Evolutionary conservation across 2,888 invertebrate genomes (phyloP), one percentile per base, ranked within the genome.

Genomic region (Seira sanloemensis): DNA sequence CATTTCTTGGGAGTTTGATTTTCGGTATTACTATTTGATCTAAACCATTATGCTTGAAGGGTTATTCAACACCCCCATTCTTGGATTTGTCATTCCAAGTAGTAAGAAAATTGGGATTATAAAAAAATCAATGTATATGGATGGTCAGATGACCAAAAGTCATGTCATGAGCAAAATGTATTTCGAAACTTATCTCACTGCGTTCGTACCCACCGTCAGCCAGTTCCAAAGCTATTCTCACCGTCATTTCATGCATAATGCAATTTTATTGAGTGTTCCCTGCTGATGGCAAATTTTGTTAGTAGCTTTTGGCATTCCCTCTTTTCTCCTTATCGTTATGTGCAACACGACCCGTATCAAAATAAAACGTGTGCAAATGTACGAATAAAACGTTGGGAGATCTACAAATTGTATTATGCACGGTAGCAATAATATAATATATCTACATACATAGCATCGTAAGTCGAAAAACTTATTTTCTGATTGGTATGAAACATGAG

Each of bases 221-320:
- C 46, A 71, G 65, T 23, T 18, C 27, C 46, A 46, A 71, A 71
- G 12, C 71, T 19, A 50, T 71, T 71, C 50, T n/a, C 50, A 71
- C 23, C 4, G 2, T 46, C 24, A 23, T 50, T 9, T 19, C 12
- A 50, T 71, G 50, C 50, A 71, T 71, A 27, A 71, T 71, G 71
- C 46, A 71, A 71, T 21, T 50, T 71, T 71, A 46, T 71, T 71
- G 71, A 71, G 50, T 24, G 50, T 27, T 68, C 25, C 2, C 23
- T 54, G 23, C 2, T 19, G 24, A 19, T 54, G 23, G 21, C 21
- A 73, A 67, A 2, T 25, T 23, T 21, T 25, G 25, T n/a, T 67
- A 67, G 5, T n/a, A 1, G 19, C 21, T 21, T 23, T 23, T 23
- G n/a, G n/a, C n/a, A n/a, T n/a, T n/a, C n/a, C 21, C 21, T 23